A percentile compares a stretch with the other conserved stretches of the same genome.
Conservation (phyloP, 2,113 vertebrate genomes). For the Thomomys bottae region DNA sequence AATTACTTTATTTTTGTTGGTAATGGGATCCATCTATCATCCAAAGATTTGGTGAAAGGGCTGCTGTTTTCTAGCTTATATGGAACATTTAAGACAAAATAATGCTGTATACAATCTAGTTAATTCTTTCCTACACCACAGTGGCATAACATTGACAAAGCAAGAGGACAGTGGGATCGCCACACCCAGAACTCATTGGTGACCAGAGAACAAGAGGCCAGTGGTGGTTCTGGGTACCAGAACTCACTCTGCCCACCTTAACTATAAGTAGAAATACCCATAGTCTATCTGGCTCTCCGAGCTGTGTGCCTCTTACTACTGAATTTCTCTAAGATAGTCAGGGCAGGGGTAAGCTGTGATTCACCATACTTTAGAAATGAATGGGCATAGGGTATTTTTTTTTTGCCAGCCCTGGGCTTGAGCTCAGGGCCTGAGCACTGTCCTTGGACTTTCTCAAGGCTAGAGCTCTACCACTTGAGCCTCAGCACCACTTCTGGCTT, state of each 20-base stretch:
- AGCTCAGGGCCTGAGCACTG: no score
- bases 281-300: background rate
- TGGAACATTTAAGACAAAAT: constrained; percentile 17
- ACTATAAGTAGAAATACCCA: background rate
- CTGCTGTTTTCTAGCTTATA: constrained; percentile 30
- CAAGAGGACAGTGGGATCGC: background rate
- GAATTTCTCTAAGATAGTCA: background rate
- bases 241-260: background rate
- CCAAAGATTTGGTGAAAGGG: constrained; percentile 6
- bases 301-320: background rate
- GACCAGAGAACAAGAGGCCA: background rate
- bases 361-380: background rate
- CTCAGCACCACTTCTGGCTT: no score
- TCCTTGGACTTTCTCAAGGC: no score
- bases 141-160: background rate
- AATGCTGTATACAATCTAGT: background rate
- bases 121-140: background rate
- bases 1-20: constrained; percentile 32
- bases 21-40: background rate
- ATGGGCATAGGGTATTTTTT: background rate
- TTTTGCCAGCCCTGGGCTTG: no score
- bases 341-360: background rate
- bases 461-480: no score
- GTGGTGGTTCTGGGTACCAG: background rate
- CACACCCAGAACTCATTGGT: background rate